Percentiles rank a stretch among this genome's conserved stretches.
These are phyloP conservation scores for Apostichopus californicus DNA, from an alignment of 35 echinoderm and acorn worm species.

Conservation along the genomic window DNA sequence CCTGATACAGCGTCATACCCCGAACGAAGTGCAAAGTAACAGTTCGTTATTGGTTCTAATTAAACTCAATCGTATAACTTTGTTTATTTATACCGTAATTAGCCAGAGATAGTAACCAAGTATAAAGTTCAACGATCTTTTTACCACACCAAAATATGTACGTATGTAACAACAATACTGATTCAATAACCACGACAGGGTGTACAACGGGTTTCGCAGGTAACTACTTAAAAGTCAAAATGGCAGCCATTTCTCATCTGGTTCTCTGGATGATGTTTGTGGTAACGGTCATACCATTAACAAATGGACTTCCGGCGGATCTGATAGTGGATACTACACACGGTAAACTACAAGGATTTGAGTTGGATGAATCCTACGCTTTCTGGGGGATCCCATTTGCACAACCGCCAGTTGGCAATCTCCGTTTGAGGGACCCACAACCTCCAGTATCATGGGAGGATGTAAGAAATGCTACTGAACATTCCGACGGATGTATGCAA, in stretches of 20 bases:
- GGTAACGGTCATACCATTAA: not conserved
- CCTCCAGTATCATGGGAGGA: slow-evolving; percentile 22
- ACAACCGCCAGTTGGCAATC: slow-evolving; percentile 56
- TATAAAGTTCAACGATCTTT: no score
- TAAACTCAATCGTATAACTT: not conserved
- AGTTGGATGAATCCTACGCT: slow-evolving; percentile 42
- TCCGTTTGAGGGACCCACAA: slow-evolving; percentile 49
- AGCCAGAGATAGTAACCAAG: not conserved
- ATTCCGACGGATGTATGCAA: slow-evolving; percentile 51
- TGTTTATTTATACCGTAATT: not conserved
- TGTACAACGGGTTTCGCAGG: no score
- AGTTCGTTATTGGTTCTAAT: not conserved
- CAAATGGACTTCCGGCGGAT: slow-evolving; percentile 9
- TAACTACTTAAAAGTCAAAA: not conserved
- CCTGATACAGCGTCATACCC: not conserved
- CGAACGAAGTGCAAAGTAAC: not conserved
- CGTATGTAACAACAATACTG: no score
- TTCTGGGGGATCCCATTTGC: slow-evolving; percentile 70
- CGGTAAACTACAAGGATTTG: slow-evolving; percentile 28
- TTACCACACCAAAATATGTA: no score
- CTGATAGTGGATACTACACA: slow-evolving; percentile 20
- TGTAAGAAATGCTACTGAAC: slow-evolving; percentile 10
- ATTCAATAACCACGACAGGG: no score
- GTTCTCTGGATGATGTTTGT: not conserved
- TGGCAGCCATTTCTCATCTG: not conserved